Base-by-base conservation (phyloP, 2,888 invertebrate genomes). In the Disparrhopalites patrizii region DNA sequence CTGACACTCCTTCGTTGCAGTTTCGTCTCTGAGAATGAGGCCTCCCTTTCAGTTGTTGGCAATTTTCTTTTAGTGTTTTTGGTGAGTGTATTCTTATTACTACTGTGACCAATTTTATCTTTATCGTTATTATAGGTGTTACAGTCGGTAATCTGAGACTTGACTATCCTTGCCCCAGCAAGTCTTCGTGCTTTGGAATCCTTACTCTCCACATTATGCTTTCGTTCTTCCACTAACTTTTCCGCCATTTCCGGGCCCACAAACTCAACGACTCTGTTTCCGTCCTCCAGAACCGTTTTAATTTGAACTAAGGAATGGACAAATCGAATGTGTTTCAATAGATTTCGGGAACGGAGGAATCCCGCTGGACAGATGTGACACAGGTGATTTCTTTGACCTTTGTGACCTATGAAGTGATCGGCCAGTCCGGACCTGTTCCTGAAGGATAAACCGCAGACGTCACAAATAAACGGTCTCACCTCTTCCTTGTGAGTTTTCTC, bases 361-460 rank as follows among this genome's bases (percentile, higher is more conserved):
- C 54, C 54, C 3, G 54, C 54, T 5, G 54, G 54, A n/a, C 54
- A 54, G 31, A 54, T 54, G 31, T 54, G 54, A 30, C 54, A 54
- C 28, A 54, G 25, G 20, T 54, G 54, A 30, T 18, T 54, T 8
- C 54, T 27, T 20, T 54, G 54, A 8, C 54, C 54, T 13, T 30
- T 54, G 31, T 54, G 54, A 13, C 54, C 54, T 7, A 54, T 30
- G 15, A 18, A 15, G 20, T 54, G 54, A 30, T 54, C 54, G 3
- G 54, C 54, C 10, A 54, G 18, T 30, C 54, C 31, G 18, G 8
- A 10, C 20, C n/a, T 5, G 20, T 20, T 43, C n/a, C n/a, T 5
- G 43, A 43, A 43, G 5, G 8, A 13, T 20, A 54, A 10, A 5
- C 54, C 54, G 31, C 54, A 54, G 18, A 54, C 25, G 13, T 54